Evolutionary conservation across 2,113 vertebrate species (phyloP), one percentile per base, ranked within the genome.

Genomic region (Varanus komodoensis): DNA sequence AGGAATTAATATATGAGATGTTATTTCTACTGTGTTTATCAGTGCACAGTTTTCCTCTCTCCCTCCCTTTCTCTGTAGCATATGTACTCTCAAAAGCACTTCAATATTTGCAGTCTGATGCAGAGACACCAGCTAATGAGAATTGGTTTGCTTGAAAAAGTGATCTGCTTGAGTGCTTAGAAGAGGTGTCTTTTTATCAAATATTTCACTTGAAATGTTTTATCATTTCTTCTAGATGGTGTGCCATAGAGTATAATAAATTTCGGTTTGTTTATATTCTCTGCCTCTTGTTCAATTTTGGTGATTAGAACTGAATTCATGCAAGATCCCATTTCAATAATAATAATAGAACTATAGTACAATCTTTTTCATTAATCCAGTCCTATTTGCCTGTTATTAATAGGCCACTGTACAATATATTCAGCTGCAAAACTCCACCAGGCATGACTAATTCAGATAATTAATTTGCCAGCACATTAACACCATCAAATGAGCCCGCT

Each of bases 381-480:
- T 97, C 97, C 98, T 98, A 98, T 98, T 98, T 99, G 98, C 98
- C 98, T 99, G 98, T 99, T 99, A 98, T 98, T 97, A 98, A 98
- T 99, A 99, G 98, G 98, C 96, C 93, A 94, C 95, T 92, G 96
- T 97, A 97, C 97, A 97, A 97, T 96, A 94, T 97, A 97, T 97
- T 97, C 98, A 98, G 97, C 98, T 97, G 97, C 97, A 98, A 98
- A 98, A 98, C 97, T 98, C 98, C 97, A 98, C 97, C 98, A 99
- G 98, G 99, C 98, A 98, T 98, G 98, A 98, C 98, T 99, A 98
- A 99, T 99, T 99, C 98, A 97, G 98, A 97, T 99, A 99, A 99
- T 99, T 99, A 99, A 99, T 99, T 99, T 99, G 98, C 98, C 97
- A 98, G 98, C 98, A 99, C 98, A 99, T 99, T 99, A 99, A 98